Conservation (phyloP, 2,113 vertebrate species). For the Chaetodon auriga region DNA sequence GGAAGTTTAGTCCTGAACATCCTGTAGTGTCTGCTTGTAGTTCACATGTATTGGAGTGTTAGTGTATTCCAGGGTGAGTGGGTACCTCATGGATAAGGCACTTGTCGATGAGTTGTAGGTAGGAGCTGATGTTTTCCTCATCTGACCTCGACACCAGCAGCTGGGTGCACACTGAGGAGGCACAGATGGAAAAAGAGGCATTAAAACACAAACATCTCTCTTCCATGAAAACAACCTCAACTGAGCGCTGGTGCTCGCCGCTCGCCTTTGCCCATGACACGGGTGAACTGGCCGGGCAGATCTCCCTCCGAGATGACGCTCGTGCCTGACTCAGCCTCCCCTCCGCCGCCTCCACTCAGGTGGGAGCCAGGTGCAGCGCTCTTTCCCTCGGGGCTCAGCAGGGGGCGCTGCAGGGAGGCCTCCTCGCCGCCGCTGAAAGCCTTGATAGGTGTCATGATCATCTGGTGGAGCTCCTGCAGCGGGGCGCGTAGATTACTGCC, state of each 20-base stretch:
- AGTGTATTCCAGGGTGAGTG: too few species aligned
- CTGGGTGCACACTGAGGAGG: slow-evolving; percentile 93
- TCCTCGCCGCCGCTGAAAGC: slow-evolving; percentile 84
- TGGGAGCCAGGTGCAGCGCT: slow-evolving; percentile 87
- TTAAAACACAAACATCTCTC: not conserved
- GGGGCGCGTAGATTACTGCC: slow-evolving; percentile 93
- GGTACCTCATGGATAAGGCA: slow-evolving; percentile 97
- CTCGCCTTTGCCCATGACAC: slow-evolving; percentile 99
- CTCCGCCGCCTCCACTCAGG: slow-evolving; percentile 82
- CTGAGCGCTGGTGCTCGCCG: not conserved
- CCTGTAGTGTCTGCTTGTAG: too few species aligned
- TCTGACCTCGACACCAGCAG: slow-evolving; percentile 97
- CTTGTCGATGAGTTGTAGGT: slow-evolving; percentile 98
- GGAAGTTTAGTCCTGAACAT: too few species aligned
- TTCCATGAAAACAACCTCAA: not conserved
- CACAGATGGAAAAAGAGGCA: slow-evolving; percentile 9
- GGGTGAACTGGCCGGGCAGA: slow-evolving; percentile 95
- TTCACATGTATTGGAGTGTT: too few species aligned
- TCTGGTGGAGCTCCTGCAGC: slow-evolving; percentile 97
- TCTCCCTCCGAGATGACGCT: slow-evolving; percentile 91
- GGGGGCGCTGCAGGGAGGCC: slow-evolving; percentile 83
- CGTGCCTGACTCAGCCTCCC: slow-evolving; percentile 88
- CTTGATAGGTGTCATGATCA: slow-evolving; percentile 98
- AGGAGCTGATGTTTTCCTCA: slow-evolving; percentile 98
- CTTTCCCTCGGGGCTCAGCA: slow-evolving; percentile 86